Evolutionary conservation across 2,113 vertebrate species (phyloP), one percentile per base, ranked within the genome.

Genomic region (Bufo gargarizans): DNA sequence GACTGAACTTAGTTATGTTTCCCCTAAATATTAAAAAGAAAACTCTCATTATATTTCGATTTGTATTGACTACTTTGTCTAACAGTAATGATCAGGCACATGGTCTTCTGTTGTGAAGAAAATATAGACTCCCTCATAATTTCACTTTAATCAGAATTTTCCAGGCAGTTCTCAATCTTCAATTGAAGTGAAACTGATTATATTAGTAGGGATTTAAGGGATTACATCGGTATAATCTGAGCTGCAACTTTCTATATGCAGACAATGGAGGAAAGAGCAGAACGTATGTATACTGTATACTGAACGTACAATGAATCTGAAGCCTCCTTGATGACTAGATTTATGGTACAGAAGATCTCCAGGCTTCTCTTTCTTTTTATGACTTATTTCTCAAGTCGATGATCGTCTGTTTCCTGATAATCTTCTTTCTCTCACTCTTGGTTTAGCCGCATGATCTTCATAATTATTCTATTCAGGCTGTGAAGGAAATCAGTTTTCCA

Each of bases 151-250:
- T 67, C 61, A 50, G 45, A 53, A 69, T 83, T 69, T 83, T 63
- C 19, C 7, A 10, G 17, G 1, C 5, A 14, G 11, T 20, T 59
- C 22, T 45, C 13, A 78, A 78, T 86, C 56, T 86, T 78, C 58
- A 59, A 78, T 47, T 59, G 8, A 86, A 78, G 67, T 86, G 53
- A 67, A 33, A 71, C 4, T 77, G 84, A 78, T 86, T 86, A 79
- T 86, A 79, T 67, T 4, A 53, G 22, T 65, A 78, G 59, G 56
- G 59, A 74, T 78, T 79, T 10, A 16, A 65, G 47, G 71, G 85
- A 86, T 86, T 86, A 86, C 45, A 47, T 7, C 7, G 59, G 14
- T 33, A 78, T 55, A 78, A 86, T 65, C 74, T 67, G 56, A 33
- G 59, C 61, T 63, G 33, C 45, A 79, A 67, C n/a, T 14, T 77